Evolutionary conservation across 2,113 vertebrate species (phyloP), one percentile per base, ranked within the genome.

Genomic region (Rallus limicola): DNA sequence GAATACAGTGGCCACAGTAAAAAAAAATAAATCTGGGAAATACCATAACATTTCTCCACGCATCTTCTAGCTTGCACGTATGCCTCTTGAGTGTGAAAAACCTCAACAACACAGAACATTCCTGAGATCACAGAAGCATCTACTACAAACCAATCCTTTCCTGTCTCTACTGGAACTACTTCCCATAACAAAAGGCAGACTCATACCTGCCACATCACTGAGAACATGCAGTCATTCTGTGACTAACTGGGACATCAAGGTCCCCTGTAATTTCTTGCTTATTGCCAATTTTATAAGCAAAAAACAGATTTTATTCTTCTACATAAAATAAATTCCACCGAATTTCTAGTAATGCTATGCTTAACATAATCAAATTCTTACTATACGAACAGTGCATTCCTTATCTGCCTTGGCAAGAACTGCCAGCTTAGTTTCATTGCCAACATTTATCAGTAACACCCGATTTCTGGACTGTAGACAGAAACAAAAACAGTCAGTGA

Each of bases 231-330:
- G 56, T 92, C 89, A 92, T 53, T 40, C 20, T 17, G 52, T 95
- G 95, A 96, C 77, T 95, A 95, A 94, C 62, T 58, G 81, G 62
- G 81, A 71, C 58, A 89, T 58, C 77, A 48, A 87, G 33, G 84
- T 33, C 72, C 90, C 68, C 56, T 86, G 38, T 91, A 44, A 78
- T 89, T 64, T 64, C 34, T 72, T 63, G 50, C 31, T 82, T 53
- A 74, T 42, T 55, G 84, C 5, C 13, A 63, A 74, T 65, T 81
- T 67, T 36, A 42, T 46, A 81, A 33, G n/a, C 36, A 91, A 83
- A 82, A 85, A 1, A 2, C 1, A 17, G 52, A 38, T 48, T 82
- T 48, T 20, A 6, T 63, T 84, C 40, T 75, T 59, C 60, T 29
- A 40, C 25, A 13, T 11, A 36, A 56, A 53, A 50, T 31, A 48